Evolutionary conservation across 1,140 invertebrate genomes (phyloP).

Genomic region (Drosophila tristis): DNA sequence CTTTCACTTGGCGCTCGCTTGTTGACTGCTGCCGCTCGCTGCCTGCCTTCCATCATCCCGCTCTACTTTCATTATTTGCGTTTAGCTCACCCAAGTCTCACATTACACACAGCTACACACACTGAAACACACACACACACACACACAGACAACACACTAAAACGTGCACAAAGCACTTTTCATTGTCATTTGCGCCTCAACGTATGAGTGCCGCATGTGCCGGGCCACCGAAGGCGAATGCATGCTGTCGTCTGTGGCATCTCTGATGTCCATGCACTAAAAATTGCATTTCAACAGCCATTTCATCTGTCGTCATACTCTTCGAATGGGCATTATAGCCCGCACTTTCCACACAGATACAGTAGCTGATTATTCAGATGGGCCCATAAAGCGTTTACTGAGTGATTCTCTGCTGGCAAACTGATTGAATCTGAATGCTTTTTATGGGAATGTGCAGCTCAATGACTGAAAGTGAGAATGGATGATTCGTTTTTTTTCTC

Average conservation of each 20-base stretch:
- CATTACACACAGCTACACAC: conserved; percentile 46
- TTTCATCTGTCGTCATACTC: conserved; percentile 61
- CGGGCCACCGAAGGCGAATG: neutral
- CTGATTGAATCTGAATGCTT: neutral
- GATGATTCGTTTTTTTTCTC: too few relatives aligned
- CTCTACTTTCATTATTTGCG: conserved; percentile 77
- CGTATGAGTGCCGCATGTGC: conserved; percentile 27
- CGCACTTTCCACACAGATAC: conserved; percentile 1
- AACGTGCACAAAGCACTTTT: conserved; percentile 52
- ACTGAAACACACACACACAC: conserved; percentile 32
- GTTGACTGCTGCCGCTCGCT: conserved; percentile 61
- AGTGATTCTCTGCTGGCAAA: neutral
- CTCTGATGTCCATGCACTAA: conserved; percentile 65
- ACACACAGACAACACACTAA: neutral
- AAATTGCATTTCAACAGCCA: conserved; percentile 75
- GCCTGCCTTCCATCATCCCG: neutral
- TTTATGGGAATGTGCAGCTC: too few relatives aligned
- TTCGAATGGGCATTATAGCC: conserved; percentile 52
- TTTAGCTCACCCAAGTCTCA: conserved; percentile 69
- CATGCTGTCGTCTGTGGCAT: conserved; percentile 52
- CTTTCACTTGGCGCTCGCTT: conserved; percentile 77
- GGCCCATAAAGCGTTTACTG: conserved; percentile 1
- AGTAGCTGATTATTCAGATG: conserved; percentile 7
- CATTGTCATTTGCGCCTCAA: conserved; percentile 72
- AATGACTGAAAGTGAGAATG: too few relatives aligned